Base-by-base conservation (phyloP, 2,888 invertebrate genomes). In the Flexamia atlantica region DNA sequence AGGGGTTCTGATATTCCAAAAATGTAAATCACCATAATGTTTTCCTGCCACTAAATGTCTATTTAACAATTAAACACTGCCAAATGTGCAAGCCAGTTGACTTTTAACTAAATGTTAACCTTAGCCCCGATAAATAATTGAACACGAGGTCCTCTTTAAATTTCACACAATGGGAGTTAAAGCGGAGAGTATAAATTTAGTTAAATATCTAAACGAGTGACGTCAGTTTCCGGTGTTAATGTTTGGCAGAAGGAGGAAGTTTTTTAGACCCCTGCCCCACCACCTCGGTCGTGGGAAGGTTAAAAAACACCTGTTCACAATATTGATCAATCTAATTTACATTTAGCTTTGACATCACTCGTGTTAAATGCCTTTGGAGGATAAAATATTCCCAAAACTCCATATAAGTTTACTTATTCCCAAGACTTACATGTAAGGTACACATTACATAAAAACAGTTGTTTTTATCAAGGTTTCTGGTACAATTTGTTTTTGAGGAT, bases 121-220 rank as follows among this genome's bases (percentile, higher is more conserved):
- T 64, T 64, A 17, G 20, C 28, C 3, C 30, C 14, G 12, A 57
- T 57, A 20, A 20, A 57, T 57, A 57, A 57, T 23, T 3, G 10
- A 57, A 23, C 25, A 57, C n/a, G n/a, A 12, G 2, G 46, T 57
- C 23, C 25, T 23, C 57, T 57, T 57, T 57, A 57, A 57, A 20
- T 57, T 57, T 57, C 17, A 30, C 1, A 64, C 64, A 64, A 64
- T 64, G 64, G 30, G 28, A 30, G 28, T 28, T 64, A 28, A 64
- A 57, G 30, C 30, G 64, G 14, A 30, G 28, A 30, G 25, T n/a
- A 28, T 64, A 30, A 64, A 64, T 64, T 64, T 28, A 64, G 64
- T 64, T 64, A 64, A 64, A 64, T 64, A 30, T 28, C 64, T 5
- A 17, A 28, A 17, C 64, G 1, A 4, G 3, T 28, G 64, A 64